Evolutionary conservation across 1,140 invertebrate genomes (phyloP).

Genomic region (Pseudomyrmex cubaensis): DNA sequence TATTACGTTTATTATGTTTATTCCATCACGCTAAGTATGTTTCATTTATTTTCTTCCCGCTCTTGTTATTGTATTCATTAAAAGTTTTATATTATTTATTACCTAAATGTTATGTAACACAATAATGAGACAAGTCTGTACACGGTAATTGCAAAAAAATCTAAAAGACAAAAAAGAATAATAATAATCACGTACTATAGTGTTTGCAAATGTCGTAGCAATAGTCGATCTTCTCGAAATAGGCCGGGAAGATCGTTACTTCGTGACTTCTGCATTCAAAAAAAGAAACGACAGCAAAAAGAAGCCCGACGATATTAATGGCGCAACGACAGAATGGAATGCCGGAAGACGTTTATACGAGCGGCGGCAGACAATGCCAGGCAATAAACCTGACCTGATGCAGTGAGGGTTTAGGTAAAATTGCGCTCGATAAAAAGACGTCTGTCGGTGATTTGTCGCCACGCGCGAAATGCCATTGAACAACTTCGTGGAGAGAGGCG

Average conservation of each 20-base stretch:
- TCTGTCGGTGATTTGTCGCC: slow-evolving; percentile 62
- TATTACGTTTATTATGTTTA: not conserved
- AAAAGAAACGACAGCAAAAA: slow-evolving; percentile 38
- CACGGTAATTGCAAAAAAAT: no score
- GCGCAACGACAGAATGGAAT: slow-evolving; percentile 37
- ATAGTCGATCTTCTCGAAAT: not conserved
- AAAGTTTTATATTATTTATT: no score
- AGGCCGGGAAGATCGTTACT: slow-evolving; percentile 21
- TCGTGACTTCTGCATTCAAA: slow-evolving; percentile 27
- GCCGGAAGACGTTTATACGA: slow-evolving; percentile 64
- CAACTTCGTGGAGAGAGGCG: not conserved
- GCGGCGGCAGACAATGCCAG: slow-evolving; percentile 53
- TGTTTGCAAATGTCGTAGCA: not conserved
- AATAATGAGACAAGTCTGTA: no score
- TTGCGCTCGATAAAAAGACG: slow-evolving; percentile 64
- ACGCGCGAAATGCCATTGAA: slow-evolving; percentile 20
- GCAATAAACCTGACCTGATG: slow-evolving; percentile 61
- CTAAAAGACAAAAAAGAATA: no score
- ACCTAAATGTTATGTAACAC: no score
- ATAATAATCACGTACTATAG: no score
- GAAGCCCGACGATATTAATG: slow-evolving; percentile 63
- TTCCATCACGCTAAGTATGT: no score
- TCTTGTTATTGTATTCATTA: no score
- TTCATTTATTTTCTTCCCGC: no score
- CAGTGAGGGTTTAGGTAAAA: slow-evolving; percentile 58